Conservation (phyloP, 2,113 vertebrate genomes). For the Ptychochromis oligacanthus region DNA sequence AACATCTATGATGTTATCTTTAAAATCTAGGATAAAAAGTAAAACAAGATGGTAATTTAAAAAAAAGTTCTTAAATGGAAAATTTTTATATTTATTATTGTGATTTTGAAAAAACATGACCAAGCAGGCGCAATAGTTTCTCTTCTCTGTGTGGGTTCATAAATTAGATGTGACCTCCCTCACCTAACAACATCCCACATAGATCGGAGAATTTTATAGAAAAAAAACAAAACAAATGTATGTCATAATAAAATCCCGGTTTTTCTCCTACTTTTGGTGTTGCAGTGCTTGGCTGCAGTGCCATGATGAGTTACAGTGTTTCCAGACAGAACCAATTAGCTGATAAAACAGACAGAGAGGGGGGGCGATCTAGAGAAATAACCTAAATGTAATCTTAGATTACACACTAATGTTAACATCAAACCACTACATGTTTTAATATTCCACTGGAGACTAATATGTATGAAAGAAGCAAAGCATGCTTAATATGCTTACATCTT, state of each 20-base stretch:
- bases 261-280: constrained; percentile 4
- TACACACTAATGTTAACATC: constrained; percentile 43
- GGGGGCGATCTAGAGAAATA: constrained; percentile 18
- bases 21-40: background rate
- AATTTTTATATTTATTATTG: constrained; percentile 1
- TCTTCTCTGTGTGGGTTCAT: constrained; percentile 39
- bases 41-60: background rate
- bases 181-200: constrained; percentile 31
- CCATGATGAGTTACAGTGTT: background rate
- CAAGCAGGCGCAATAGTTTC: constrained; percentile 27
- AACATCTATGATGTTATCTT: background rate
- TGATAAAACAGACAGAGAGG: constrained; percentile 18
- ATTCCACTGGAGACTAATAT: constrained; percentile 54
- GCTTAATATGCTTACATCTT: constrained; percentile 58
- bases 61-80: background rate
- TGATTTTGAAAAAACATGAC: constrained; percentile 35
- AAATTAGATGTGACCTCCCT: constrained; percentile 38
- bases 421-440: constrained; percentile 53
- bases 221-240: constrained; percentile 24
- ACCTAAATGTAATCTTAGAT: constrained; percentile 24
- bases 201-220: background rate
- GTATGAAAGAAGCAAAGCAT: constrained; percentile 47
- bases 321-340: constrained; percentile 43
- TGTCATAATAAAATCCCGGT: constrained; percentile 13
- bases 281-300: background rate